These are phyloP conservation scores for Ormyrus pomaceus DNA, from an alignment of 2,888 invertebrate species.

Conservation along the genomic window DNA sequence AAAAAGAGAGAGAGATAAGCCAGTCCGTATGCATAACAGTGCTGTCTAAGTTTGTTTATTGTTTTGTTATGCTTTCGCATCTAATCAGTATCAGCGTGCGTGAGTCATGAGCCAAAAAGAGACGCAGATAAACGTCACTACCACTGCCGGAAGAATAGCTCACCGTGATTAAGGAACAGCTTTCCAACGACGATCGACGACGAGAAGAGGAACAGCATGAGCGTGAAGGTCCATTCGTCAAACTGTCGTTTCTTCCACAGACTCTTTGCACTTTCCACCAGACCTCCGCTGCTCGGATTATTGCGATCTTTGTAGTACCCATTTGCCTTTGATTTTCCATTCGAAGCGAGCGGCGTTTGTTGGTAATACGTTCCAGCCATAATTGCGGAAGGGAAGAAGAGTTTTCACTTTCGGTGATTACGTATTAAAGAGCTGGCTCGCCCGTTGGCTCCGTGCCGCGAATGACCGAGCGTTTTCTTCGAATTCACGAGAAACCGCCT, in stretches of 20 bases:
- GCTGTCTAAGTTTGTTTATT: conserved; percentile 8
- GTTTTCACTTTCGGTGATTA: background rate
- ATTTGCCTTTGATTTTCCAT: conserved; percentile 25
- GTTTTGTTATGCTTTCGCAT: conserved; percentile 5
- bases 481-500: conserved; percentile 1
- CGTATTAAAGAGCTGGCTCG: background rate
- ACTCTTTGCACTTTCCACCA: conserved; percentile 12
- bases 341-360: background rate
- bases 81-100: conserved; percentile 9
- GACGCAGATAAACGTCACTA: conserved; percentile 22
- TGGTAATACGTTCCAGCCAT: conserved; percentile 18
- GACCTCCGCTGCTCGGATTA: background rate
- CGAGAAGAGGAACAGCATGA: conserved; percentile 63
- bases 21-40: background rate
- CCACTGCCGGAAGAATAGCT: conserved; percentile 48
- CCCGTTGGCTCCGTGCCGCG: background rate
- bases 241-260: conserved; percentile 60
- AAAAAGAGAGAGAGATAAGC: conserved; percentile 16
- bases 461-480: no score
- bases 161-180: conserved; percentile 66
- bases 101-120: background rate
- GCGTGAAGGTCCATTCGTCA: conserved; percentile 66
- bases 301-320: background rate
- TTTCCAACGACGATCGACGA: conserved; percentile 65
- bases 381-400: background rate